A percentile compares a stretch with the other conserved stretches of the same genome.
These are phyloP conservation scores for Paragorgia papillata DNA, from an alignment of 92 coral and sea anemone species.

Conservation along the genomic window DNA sequence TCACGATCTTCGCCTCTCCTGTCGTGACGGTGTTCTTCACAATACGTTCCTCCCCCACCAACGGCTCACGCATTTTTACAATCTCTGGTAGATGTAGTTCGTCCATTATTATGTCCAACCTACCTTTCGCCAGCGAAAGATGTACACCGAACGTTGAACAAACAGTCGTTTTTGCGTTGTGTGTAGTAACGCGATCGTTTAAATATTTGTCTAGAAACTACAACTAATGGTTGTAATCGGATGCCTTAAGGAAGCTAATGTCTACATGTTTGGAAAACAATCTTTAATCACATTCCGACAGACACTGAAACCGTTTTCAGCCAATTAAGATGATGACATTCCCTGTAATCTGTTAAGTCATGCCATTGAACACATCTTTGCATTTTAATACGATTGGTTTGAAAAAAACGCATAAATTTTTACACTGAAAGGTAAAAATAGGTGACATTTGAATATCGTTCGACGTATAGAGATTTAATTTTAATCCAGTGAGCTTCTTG, in stretches of 20 bases:
- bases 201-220: not conserved
- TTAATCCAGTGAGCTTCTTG: no score
- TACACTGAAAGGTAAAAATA: no score
- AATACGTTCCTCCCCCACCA: not conserved
- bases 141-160: no score
- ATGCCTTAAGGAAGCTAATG: not conserved
- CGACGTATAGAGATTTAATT: no score
- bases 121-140: not conserved
- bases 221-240: constrained; percentile 1
- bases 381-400: no score
- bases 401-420: no score
- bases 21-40: constrained; percentile 10
- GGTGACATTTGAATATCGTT: no score
- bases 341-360: not conserved
- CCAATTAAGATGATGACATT: not conserved
- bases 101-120: not conserved
- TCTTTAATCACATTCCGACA: not conserved
- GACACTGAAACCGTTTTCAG: not conserved
- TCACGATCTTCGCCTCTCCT: not conserved
- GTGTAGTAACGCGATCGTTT: not conserved
- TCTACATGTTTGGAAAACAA: not conserved
- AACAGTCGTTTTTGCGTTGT: not conserved
- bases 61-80: not conserved
- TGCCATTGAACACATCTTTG: not conserved
- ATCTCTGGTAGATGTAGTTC: constrained; percentile 24